Percentiles rank a stretch among this genome's conserved stretches.
Conservation (phyloP, 2,797 vertebrate species). For the Sebastolobus alascanus region DNA sequence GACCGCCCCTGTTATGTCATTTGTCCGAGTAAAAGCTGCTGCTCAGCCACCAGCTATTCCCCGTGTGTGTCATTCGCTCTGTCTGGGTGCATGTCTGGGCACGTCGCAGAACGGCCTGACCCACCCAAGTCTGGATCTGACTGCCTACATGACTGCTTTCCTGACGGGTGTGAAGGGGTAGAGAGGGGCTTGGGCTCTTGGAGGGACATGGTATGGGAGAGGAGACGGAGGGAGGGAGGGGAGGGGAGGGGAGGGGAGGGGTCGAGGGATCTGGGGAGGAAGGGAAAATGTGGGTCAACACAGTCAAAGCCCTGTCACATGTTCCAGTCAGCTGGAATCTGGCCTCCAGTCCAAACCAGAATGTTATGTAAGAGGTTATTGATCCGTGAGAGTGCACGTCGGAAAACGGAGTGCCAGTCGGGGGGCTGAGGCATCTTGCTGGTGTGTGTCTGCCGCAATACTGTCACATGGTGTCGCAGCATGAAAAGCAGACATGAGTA, state of each 20-base stretch:
- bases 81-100: slow-evolving; percentile 65
- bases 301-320: slow-evolving; percentile 83
- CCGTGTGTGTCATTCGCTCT: slow-evolving; percentile 45
- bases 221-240: slow-evolving; percentile 34
- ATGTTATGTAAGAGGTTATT: slow-evolving; percentile 85
- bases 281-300: slow-evolving; percentile 84
- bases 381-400: slow-evolving; percentile 75
- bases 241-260: slow-evolving; percentile 9
- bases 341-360: slow-evolving; percentile 83
- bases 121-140: slow-evolving; percentile 63
- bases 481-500: slow-evolving; percentile 44
- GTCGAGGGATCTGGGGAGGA: slow-evolving; percentile 45
- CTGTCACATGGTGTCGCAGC: slow-evolving; percentile 63
- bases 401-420: slow-evolving; percentile 61
- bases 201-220: slow-evolving; percentile 36
- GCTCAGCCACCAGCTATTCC: slow-evolving; percentile 53
- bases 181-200: slow-evolving; percentile 51
- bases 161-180: slow-evolving; percentile 62
- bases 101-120: slow-evolving; percentile 52
- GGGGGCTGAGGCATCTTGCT: slow-evolving; percentile 54
- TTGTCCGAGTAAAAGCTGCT: slow-evolving; percentile 40
- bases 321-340: slow-evolving; percentile 85
- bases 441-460: slow-evolving; percentile 45
- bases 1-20: slow-evolving; percentile 51
- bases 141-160: slow-evolving; percentile 57